phyloP scores from a whole-genome alignment of 2,888 invertebrate genomes.

The Teleogryllus oceanicus region DNA sequence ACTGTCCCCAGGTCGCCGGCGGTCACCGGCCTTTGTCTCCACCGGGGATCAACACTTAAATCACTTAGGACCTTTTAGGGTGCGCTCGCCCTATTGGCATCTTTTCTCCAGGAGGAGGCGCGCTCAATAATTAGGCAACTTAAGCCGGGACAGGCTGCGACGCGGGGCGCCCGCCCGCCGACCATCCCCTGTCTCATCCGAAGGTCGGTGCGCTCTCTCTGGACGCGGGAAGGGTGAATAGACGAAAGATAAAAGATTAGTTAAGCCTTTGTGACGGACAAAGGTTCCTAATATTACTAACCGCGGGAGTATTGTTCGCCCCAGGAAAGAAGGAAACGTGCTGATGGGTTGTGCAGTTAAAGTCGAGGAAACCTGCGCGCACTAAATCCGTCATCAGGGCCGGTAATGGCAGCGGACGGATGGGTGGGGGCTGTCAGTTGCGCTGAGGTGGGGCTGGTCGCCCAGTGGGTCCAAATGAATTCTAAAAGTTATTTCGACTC shows the following conservation, averaged over 20 bases:
- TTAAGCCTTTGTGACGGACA: conserved; percentile 18
- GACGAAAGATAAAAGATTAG: conserved; percentile 18
- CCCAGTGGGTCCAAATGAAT: too few species aligned
- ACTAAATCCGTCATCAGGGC: conserved; percentile 4
- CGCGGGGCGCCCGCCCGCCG: too few species aligned
- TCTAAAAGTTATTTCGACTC: too few species aligned
- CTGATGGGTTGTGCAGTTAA: neutral
- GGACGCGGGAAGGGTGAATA: neutral
- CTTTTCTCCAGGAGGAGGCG: neutral
- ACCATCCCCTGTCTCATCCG: too few species aligned
- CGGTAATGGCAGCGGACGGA: neutral
- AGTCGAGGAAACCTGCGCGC: conserved; percentile 9
- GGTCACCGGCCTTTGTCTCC: too few species aligned
- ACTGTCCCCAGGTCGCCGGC: too few species aligned
- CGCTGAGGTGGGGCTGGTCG: too few species aligned
- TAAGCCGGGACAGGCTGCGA: neutral
- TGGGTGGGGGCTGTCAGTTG: neutral
- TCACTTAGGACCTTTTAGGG: conserved; percentile 18
- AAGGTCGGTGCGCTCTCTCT: neutral
- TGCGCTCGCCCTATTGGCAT: neutral
- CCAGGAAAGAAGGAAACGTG: neutral
- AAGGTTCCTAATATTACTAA: conserved; percentile 10
- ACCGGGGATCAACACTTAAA: neutral
- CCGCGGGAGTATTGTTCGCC: neutral
- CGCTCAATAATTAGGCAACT: neutral